A percentile compares a stretch with the other conserved stretches of the same genome.
These are phyloP conservation scores for Laticauda laticaudata DNA, from an alignment of 2,113 vertebrate species.

Conservation along the genomic window DNA sequence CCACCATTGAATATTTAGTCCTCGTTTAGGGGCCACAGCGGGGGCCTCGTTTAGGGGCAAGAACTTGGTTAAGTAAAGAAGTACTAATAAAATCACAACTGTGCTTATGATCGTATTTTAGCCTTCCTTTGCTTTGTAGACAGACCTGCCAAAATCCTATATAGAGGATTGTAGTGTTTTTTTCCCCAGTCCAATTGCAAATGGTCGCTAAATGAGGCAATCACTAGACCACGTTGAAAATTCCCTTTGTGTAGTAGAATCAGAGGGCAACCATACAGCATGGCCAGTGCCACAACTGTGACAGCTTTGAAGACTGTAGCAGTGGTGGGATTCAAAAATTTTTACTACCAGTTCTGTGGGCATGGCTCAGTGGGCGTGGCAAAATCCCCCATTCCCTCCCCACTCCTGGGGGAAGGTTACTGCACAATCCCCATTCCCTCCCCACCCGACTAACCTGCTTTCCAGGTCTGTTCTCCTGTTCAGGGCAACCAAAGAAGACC, in stretches of 20 bases:
- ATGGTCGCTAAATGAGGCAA: accelerated
- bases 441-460: no score
- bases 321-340: no score
- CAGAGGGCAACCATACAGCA: no score
- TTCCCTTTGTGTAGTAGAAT: background rate
- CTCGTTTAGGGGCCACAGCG: background rate
- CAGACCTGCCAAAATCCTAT: background rate
- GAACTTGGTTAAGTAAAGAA: background rate
- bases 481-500: no score
- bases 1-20: background rate
- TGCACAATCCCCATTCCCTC: no score
- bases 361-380: no score
- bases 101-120: background rate
- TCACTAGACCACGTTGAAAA: background rate
- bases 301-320: background rate
- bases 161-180: background rate
- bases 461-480: no score
- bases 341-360: no score
- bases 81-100: background rate
- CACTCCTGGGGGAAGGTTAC: no score
- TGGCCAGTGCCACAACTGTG: no score
- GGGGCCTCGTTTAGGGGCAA: background rate
- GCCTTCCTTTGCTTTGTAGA: background rate
- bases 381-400: no score
- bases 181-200: background rate